Evolutionary conservation across 2,888 invertebrate genomes (phyloP).

Genomic region (Dryococelus australis): DNA sequence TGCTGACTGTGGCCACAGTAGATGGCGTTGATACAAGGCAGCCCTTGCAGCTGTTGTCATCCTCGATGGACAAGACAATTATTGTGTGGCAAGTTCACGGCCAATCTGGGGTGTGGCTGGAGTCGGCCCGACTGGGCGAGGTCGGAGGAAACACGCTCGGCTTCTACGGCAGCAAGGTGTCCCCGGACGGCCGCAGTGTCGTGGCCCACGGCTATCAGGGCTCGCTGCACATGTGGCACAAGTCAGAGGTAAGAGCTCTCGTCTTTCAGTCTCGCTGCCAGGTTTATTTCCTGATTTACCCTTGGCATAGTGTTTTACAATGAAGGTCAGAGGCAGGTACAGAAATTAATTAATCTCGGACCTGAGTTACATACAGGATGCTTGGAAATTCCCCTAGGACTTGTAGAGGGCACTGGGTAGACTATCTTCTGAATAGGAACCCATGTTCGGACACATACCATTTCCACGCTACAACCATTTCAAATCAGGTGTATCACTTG

Average conservation of each 20-base stretch:
- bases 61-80: conserved; percentile 91
- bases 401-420: too few relatives aligned
- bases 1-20: too few relatives aligned
- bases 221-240: conserved; percentile 87
- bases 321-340: too few relatives aligned
- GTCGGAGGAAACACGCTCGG: conserved; percentile 95
- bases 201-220: conserved; percentile 92
- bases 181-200: conserved; percentile 72
- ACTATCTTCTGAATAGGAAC: too few relatives aligned
- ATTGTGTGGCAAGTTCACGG: conserved; percentile 84
- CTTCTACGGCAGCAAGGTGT: conserved; percentile 87
- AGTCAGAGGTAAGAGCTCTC: conserved; percentile 55
- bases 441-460: too few relatives aligned
- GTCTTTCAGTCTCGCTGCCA: not conserved
- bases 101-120: conserved; percentile 79
- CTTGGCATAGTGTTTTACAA: too few relatives aligned
- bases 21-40: not conserved
- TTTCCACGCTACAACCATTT: too few relatives aligned
- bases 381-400: too few relatives aligned
- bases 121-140: conserved; percentile 84
- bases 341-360: too few relatives aligned
- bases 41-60: conserved; percentile 74
- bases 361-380: too few relatives aligned
- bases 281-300: too few relatives aligned
- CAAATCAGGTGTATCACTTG: too few relatives aligned